A percentile compares a stretch with the other conserved stretches of the same genome.
Conservation (phyloP, 2,797 vertebrate genomes). For the Lepilemur septentrionalis region DNA sequence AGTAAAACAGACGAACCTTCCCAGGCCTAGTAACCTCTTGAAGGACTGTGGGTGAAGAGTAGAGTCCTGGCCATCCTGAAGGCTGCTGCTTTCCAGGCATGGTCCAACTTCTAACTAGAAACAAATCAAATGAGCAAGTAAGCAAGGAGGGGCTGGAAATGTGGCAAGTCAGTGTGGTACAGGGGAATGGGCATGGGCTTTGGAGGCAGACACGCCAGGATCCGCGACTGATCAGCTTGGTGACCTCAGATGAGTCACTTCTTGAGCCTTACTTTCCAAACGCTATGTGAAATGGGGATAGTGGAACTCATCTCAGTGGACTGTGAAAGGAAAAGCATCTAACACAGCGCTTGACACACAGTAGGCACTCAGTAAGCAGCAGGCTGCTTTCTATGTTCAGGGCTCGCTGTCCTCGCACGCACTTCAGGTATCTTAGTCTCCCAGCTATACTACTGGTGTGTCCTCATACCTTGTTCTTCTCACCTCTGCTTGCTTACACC, state of each 20-base stretch:
- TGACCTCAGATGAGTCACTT: not conserved
- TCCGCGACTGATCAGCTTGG: not conserved
- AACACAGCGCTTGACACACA: not conserved
- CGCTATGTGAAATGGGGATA: not conserved
- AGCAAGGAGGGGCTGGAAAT: not conserved
- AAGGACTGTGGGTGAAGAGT: not conserved
- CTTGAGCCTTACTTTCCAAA: not conserved
- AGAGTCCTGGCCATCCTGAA: not conserved
- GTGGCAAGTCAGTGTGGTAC: not conserved
- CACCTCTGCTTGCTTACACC: not conserved
- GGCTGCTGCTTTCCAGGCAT: not conserved
- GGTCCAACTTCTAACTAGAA: not conserved
- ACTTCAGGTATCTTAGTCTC: not conserved
- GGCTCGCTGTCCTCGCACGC: not conserved
- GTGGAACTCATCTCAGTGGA: not conserved
- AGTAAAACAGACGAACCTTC: not conserved
- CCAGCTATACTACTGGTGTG: not conserved
- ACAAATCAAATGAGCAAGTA: not conserved
- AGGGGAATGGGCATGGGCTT: not conserved
- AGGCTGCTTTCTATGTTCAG: not conserved
- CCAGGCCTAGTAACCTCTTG: not conserved
- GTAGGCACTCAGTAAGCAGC: not conserved
- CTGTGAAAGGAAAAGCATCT: not conserved
- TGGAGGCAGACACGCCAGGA: not conserved
- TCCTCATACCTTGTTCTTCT: constrained; percentile 1